phyloP scores from a whole-genome alignment of 2,888 invertebrate genomes.

The Trisateles emortualis region DNA sequence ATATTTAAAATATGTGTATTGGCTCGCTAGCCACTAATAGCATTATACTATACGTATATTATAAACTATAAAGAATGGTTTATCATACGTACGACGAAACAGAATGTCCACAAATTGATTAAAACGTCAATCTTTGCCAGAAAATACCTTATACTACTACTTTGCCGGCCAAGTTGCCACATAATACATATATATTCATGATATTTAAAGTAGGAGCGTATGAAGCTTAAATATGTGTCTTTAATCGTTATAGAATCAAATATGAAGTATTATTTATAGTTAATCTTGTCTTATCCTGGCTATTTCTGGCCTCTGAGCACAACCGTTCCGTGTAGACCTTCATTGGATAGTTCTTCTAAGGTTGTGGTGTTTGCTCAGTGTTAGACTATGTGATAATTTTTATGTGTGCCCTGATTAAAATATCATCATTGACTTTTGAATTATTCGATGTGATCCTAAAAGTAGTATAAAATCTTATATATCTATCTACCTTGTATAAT shows the following conservation, averaged over 20 bases:
- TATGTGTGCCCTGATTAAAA: conserved; percentile 50
- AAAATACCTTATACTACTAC: no score
- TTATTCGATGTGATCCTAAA: conserved; percentile 59
- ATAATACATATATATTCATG: not conserved
- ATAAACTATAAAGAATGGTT: no score
- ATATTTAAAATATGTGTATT: no score
- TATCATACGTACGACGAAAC: no score
- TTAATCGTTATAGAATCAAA: not conserved
- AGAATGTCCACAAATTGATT: no score
- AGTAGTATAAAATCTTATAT: conserved; percentile 49
- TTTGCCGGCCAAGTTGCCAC: no score
- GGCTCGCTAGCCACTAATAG: no score
- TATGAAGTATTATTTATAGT: not conserved
- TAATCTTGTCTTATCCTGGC: not conserved
- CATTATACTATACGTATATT: no score
- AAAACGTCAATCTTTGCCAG: no score
- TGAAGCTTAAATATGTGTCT: not conserved
- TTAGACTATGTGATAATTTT: conserved; percentile 54
- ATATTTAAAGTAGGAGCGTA: not conserved
- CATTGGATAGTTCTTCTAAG: conserved; percentile 55
- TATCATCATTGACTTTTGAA: conserved; percentile 51
- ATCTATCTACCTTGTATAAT: conserved; percentile 40
- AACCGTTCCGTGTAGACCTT: conserved; percentile 11
- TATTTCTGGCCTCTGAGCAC: not conserved
- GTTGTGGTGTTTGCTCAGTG: conserved; percentile 76